Base-by-base conservation (phyloP, 2,888 invertebrate genomes). In the Anagyrus pseudococci region DNA sequence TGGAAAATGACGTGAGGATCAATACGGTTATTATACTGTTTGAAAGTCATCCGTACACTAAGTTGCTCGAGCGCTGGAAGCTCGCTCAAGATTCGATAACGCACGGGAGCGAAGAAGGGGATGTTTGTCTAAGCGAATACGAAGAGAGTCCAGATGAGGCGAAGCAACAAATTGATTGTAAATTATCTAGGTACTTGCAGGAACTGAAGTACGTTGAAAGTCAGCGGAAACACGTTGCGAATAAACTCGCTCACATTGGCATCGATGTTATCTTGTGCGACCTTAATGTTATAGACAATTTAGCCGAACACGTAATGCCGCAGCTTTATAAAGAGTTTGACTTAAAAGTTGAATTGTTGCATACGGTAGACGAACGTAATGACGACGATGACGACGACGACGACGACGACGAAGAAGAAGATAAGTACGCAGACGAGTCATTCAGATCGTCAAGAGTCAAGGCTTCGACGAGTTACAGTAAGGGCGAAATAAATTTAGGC, bases 1-100 rank as follows among this genome's bases (percentile, higher is more conserved):
- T 67, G 7, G 79, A 82, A 29, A 76, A 80, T 3, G 82, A 84
- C 65, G 75, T 83, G 56, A 69, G 82, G 20, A 85, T 87, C 22
- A 85, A 88, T 73, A 83, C 87, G 68, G 82, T 86, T 0, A 78
- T 88, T 69, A 75, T 84, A 40, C 72, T 89, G 55, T 81, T 83
- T 54, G 86, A 87, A 74, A 82, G 83, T 56, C 81, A 81, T 44
- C 70, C 82, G 17, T 84, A 85, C 69, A 69, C 74, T 25, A 80
- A 75, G 68, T 77, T 85, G 64, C 50, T 75, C 19, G 59, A 76
- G 15, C 75, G 75, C 26, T 75, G 71, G 71, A 37, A 29, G 1
- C 40, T 17, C 19, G 25, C 6, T 29, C 29, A 10, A 10, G 29
- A 29, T 4, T n/a, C n/a, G n/a, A n/a, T n/a, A n/a, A 29, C 4